Base-by-base conservation (phyloP, 2,888 invertebrate species). In the Andrena camellia region DNA sequence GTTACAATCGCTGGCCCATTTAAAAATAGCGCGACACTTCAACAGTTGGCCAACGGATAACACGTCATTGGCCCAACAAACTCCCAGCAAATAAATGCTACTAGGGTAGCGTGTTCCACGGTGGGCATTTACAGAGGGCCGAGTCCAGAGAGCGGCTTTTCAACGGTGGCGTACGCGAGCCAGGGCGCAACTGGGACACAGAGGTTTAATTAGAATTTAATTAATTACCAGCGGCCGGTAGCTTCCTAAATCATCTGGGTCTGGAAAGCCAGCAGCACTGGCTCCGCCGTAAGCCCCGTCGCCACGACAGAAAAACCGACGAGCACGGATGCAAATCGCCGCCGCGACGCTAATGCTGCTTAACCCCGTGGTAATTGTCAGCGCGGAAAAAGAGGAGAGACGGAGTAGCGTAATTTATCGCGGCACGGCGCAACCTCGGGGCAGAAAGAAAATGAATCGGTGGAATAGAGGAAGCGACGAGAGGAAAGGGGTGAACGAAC, bases 321-420 rank as follows among this genome's bases (percentile, higher is more conserved):
- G 20, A 50, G 23, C 20, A 62, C 71, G 71, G 86, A 88, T 88
- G 88, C 87, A 87, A 88, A 88, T 88, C 82, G 84, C 76, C 77
- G 68, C 75, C 73, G 68, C 72, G 86, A 86, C 86, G 76, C 81
- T 78, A 82, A 84, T 84, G 78, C 81, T 70, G 76, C 78, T 85
- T 86, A 88, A 81, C 85, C 78, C 81, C 81, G 73, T 79, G 79
- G 86, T 87, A 88, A 88, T 87, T 86, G 89, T 86, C 87, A 85
- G 48, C 71, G 81, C 79, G 74, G 52, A 20, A 52, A 31, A 62
- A 52, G 50, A 52, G n/a, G 35, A 59, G 59, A 29, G 54, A 52
- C 50, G 66, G 74, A 26, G 63, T 42, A 31, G 64, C 20, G 66
- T 80, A 80, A 80, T 80, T 80, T 80, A 80, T 71, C 60, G 76